Evolutionary conservation across 1,140 invertebrate species (phyloP).

Genomic region (Drosophila nasuta): DNA sequence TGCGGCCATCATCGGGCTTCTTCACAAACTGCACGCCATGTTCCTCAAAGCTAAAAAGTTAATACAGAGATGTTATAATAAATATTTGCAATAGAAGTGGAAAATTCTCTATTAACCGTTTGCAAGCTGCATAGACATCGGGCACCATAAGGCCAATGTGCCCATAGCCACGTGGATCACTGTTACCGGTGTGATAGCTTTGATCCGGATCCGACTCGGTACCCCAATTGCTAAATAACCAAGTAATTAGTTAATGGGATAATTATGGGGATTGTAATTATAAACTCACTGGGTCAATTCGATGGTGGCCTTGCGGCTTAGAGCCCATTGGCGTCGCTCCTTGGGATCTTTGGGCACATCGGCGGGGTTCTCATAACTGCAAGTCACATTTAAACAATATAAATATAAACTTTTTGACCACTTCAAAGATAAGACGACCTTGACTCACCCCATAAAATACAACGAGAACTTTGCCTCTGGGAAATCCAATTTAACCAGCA

Average conservation of each 20-base stretch:
- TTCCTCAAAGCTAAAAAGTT: slow-evolving; percentile 89
- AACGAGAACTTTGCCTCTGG: slow-evolving; percentile 95
- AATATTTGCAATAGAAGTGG: not conserved
- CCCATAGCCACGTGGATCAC: slow-evolving; percentile 95
- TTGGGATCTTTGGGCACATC: slow-evolving; percentile 90
- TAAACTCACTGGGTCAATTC: slow-evolving; percentile 95
- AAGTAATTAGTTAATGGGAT: not conserved
- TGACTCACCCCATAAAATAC: slow-evolving; percentile 93
- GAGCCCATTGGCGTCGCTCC: slow-evolving; percentile 91
- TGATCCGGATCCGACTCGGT: slow-evolving; percentile 93
- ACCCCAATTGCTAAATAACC: slow-evolving; percentile 93
- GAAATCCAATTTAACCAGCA: slow-evolving; percentile 95
- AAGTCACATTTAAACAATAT: not conserved
- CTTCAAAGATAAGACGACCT: slow-evolving; percentile 28
- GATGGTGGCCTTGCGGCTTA: slow-evolving; percentile 93
- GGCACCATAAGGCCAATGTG: slow-evolving; percentile 96
- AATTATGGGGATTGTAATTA: not conserved
- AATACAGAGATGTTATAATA: not conserved
- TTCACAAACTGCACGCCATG: slow-evolving; percentile 95
- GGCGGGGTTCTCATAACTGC: slow-evolving; percentile 89
- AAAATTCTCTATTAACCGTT: slow-evolving; percentile 85
- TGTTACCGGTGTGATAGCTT: slow-evolving; percentile 95
- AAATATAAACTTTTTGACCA: slow-evolving; percentile 15
- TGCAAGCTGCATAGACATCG: slow-evolving; percentile 94
- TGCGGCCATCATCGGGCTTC: slow-evolving; percentile 94